Base-by-base conservation (phyloP, 1,140 invertebrate species). In the Latrodectus geometricus region DNA sequence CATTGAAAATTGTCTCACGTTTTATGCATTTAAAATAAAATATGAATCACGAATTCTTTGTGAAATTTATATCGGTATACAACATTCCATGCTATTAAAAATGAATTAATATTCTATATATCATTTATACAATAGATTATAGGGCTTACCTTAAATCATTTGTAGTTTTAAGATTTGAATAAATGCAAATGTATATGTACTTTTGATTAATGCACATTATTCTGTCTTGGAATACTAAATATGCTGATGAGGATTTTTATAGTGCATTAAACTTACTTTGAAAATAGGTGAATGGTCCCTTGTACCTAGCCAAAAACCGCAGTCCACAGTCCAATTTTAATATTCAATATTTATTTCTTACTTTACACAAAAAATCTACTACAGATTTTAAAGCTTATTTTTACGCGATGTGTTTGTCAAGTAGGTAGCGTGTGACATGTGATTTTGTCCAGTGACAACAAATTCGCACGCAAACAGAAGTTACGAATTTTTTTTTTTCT, bases 331-430 rank as follows among this genome's bases (percentile, higher is more conserved):
- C 79, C 79, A 54, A 23, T 56, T 68, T 70, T 81, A 52, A 81
- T 84, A 56, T 21, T 21, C 65, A 76, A 84, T 84, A 84, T 76
- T 75, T 84, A 84, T 84, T 76, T 52, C 82, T 48, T 14, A n/a
- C 48, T 48, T 84, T 76, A 76, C 76, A 65, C 82, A 84, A 84
- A 76, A 21, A 54, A 21, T 68, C 54, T 69, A 84, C 49, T 17
- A 68, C 61, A 2, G 56, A n/a, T 84, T 84, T 68, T 52, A 50
- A 50, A 12, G 11, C 82, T 23, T 68, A 49, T 69, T 76, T 84
- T 66, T 84, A 66, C 49, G 68, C 35, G 50, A 61, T 8, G 72
- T 66, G 35, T 49, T 83, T 68, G 77, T 79, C 23, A 49, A 79
- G n/a, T 23, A 79, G 12, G 35, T 35, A 65, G 81, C 82, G 82